Evolutionary conservation across 2,113 vertebrate genomes (phyloP).

Genomic region (Rhegmatorhina hoffmannsi): DNA sequence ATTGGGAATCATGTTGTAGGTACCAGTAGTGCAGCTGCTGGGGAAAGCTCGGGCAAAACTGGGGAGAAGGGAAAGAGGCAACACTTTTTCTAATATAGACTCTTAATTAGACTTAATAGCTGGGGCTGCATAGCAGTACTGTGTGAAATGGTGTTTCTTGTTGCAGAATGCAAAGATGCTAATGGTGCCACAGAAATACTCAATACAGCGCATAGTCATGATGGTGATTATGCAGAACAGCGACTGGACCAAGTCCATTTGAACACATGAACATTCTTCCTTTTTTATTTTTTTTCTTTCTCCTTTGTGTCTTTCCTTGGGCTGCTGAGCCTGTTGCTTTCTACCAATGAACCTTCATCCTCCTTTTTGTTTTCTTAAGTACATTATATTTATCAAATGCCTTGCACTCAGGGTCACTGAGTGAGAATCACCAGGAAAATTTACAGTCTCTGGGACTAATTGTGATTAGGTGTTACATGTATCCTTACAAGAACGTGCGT

Average conservation of each 20-base stretch:
- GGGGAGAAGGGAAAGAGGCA: background rate
- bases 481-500: background rate
- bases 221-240: background rate
- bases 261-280: background rate
- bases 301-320: background rate
- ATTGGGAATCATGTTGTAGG: background rate
- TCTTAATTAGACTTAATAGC: background rate
- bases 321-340: background rate
- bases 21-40: background rate
- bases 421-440: background rate
- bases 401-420: background rate
- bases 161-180: background rate
- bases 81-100: background rate
- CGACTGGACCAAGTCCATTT: background rate
- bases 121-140: background rate
- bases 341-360: background rate
- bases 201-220: background rate
- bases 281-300: background rate
- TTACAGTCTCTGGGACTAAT: background rate
- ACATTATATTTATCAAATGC: background rate
- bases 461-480: background rate
- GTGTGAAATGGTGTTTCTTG: background rate
- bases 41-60: background rate
- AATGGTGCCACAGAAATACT: background rate
- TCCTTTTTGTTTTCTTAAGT: background rate